These are phyloP conservation scores for Ganaspis sp. DNA, from an alignment of 1,140 invertebrate species.

Conservation along the genomic window DNA sequence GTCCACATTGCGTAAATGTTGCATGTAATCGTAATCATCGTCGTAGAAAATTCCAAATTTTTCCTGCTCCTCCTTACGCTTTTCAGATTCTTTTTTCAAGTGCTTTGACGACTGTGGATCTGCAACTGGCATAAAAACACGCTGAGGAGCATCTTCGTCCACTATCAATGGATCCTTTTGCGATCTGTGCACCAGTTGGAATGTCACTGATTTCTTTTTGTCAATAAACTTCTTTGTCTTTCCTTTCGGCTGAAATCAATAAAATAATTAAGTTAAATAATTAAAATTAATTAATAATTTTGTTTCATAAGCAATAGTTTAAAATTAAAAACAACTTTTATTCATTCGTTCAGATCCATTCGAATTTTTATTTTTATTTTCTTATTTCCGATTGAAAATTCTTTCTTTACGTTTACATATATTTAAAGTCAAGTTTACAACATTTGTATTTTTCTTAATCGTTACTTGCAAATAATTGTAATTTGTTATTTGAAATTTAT, in stretches of 20 bases:
- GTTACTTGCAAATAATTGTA: too few relatives aligned
- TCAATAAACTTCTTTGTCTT: conserved; percentile 92
- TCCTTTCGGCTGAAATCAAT: conserved; percentile 80
- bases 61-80: conserved; percentile 85
- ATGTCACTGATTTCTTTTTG: conserved; percentile 93
- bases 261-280: background rate
- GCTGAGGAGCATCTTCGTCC: conserved; percentile 91
- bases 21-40: conserved; percentile 97
- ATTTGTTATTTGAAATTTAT: too few relatives aligned
- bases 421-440: too few relatives aligned
- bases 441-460: too few relatives aligned
- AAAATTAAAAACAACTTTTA: too few relatives aligned
- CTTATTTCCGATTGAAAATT: too few relatives aligned
- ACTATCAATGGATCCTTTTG: conserved; percentile 93
- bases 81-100: conserved; percentile 69
- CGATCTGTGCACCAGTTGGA: conserved; percentile 93
- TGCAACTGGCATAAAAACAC: conserved; percentile 84
- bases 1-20: conserved; percentile 88
- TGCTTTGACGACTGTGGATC: conserved; percentile 51
- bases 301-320: too few relatives aligned
- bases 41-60: conserved; percentile 98
- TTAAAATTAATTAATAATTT: too few relatives aligned
- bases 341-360: too few relatives aligned
- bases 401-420: too few relatives aligned
- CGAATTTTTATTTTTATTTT: too few relatives aligned